A percentile compares a stretch with the other conserved stretches of the same genome.
Evolutionary conservation across 2,888 invertebrate species (phyloP).

Genomic region (Polietes domitor): DNA sequence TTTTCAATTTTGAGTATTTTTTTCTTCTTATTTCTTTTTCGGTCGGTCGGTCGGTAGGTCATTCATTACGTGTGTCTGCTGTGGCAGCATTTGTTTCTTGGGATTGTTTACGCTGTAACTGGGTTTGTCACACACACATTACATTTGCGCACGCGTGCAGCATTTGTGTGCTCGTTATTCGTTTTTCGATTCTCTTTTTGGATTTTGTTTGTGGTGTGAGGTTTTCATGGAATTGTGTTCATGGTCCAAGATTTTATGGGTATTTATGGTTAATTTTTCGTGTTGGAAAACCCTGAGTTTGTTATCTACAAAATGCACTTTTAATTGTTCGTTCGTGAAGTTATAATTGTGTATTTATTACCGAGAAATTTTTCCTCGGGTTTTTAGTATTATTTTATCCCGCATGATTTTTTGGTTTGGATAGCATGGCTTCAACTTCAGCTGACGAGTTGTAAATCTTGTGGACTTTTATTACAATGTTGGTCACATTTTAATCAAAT

Average conservation of each 20-base stretch:
- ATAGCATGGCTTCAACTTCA: background rate
- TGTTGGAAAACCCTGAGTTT: background rate
- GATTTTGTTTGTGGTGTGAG: background rate
- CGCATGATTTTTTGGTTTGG: slow-evolving; percentile 6
- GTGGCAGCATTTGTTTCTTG: background rate
- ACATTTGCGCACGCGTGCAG: slow-evolving; percentile 19
- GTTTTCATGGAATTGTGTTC: background rate
- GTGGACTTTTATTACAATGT: slow-evolving; percentile 4
- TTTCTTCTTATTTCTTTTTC: background rate
- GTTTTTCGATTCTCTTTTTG: background rate
- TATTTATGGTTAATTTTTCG: background rate
- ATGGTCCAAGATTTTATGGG: background rate
- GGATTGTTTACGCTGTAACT: slow-evolving; percentile 11
- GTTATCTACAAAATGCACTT: slow-evolving; percentile 7
- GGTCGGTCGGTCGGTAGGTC: background rate
- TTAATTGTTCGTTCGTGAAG: slow-evolving; percentile 21
- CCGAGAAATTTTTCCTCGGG: slow-evolving; percentile 2
- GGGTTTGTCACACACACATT: slow-evolving; percentile 22
- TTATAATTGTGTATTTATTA: slow-evolving; percentile 16
- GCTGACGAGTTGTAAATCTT: background rate
- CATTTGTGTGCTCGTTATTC: background rate
- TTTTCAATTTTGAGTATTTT: background rate
- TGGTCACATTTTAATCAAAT: no score
- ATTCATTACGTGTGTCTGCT: background rate
- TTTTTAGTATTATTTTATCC: slow-evolving; percentile 8